Conservation (phyloP, 2,888 invertebrate species). For the Caenorhabditis sinica region DNA sequence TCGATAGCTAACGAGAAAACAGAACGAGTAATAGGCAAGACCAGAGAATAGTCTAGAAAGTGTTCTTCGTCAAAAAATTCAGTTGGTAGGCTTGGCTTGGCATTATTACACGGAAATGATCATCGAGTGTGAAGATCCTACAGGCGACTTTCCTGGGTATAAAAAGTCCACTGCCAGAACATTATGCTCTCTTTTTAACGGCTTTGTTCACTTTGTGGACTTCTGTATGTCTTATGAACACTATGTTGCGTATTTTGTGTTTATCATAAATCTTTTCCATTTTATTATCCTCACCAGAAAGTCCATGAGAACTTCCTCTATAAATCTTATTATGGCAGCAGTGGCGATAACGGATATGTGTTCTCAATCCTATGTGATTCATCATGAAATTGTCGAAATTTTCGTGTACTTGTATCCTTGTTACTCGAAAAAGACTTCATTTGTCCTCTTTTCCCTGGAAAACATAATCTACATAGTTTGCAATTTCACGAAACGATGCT, state of each 20-base stretch:
- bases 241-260: not conserved
- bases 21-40: too few species aligned
- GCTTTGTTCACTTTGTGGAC: too few species aligned
- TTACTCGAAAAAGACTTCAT: not conserved
- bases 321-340: slow-evolving; percentile 5
- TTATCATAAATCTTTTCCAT: slow-evolving; percentile 3
- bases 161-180: too few species aligned
- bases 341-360: not conserved
- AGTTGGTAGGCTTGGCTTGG: too few species aligned
- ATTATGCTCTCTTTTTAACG: too few species aligned
- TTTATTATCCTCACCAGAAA: not conserved
- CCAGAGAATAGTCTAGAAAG: too few species aligned
- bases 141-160: too few species aligned
- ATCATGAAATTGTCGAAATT: not conserved
- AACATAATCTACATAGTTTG: not conserved
- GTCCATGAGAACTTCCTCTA: slow-evolving; percentile 4
- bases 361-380: not conserved
- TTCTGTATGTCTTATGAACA: not conserved
- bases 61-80: too few species aligned
- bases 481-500: not conserved
- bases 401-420: not conserved
- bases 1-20: too few species aligned
- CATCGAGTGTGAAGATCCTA: too few species aligned
- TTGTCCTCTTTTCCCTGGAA: not conserved
- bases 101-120: too few species aligned